A percentile compares a stretch with the other conserved stretches of the same genome.
Conservation (phyloP, 2,797 vertebrate genomes). For the Onychomys torridus region DNA sequence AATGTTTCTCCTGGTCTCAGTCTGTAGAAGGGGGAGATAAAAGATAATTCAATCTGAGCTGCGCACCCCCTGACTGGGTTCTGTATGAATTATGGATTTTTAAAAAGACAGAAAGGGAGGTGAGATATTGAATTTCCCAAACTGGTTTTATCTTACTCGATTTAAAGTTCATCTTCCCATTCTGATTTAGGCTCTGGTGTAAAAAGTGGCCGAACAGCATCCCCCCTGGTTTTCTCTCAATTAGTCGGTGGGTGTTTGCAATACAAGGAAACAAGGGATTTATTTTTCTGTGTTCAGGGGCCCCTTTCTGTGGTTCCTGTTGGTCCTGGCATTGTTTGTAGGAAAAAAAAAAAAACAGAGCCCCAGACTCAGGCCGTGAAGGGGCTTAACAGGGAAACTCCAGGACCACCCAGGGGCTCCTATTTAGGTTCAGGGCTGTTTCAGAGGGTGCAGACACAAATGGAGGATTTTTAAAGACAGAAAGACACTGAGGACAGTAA, state of each 20-base stretch:
- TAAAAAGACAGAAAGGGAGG: conserved; percentile 68
- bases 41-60: conserved; percentile 46
- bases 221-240: background rate
- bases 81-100: conserved; percentile 77
- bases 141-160: conserved; percentile 61
- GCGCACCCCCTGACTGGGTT: conserved; percentile 54
- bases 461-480: background rate
- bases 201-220: accelerated
- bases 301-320: background rate
- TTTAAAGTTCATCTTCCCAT: conserved; percentile 19
- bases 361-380: background rate
- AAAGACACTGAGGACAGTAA: background rate
- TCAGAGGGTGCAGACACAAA: background rate
- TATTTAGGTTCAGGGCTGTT: background rate
- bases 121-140: conserved; percentile 72
- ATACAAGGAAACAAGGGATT: background rate
- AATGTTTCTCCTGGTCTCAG: background rate
- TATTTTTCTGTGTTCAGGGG: background rate
- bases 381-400: background rate
- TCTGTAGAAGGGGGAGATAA: background rate
- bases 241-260: background rate
- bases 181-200: background rate
- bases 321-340: background rate
- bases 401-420: background rate
- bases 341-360: background rate